Conservation (phyloP, 1,140 invertebrate genomes). For the Drosophila varians region DNA sequence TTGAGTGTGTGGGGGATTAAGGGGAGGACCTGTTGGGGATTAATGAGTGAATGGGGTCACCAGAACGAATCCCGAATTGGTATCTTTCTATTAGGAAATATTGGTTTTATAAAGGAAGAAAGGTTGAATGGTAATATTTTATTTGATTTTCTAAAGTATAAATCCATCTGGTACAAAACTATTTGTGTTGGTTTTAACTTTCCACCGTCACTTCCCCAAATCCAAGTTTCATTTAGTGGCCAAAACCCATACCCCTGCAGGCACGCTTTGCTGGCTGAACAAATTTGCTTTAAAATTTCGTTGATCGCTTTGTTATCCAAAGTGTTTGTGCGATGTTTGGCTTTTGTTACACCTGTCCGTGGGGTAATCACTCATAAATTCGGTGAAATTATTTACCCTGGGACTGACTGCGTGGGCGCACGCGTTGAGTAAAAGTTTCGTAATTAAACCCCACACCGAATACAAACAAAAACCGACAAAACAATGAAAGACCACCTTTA, state of each 20-base stretch:
- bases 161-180: too few relatives aligned
- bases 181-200: constrained; percentile 1
- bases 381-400: constrained; percentile 50
- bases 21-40: background rate
- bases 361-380: constrained; percentile 58
- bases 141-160: background rate
- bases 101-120: too few relatives aligned
- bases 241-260: too few relatives aligned
- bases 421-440: constrained; percentile 45
- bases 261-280: constrained; percentile 49
- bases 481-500: background rate
- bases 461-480: background rate
- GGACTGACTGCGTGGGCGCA: constrained; percentile 32
- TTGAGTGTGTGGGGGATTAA: background rate
- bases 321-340: constrained; percentile 24
- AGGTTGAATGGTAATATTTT: background rate
- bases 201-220: constrained; percentile 13
- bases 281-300: constrained; percentile 57
- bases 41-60: background rate
- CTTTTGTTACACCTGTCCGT: constrained; percentile 45
- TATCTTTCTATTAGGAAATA: too few relatives aligned
- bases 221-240: background rate
- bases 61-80: background rate
- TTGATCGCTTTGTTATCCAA: constrained; percentile 50
- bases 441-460: constrained; percentile 11